Percentiles rank a stretch among this genome's conserved stretches.
Evolutionary conservation across 2,888 invertebrate genomes (phyloP).

Genomic region (Miltochrista miniata): DNA sequence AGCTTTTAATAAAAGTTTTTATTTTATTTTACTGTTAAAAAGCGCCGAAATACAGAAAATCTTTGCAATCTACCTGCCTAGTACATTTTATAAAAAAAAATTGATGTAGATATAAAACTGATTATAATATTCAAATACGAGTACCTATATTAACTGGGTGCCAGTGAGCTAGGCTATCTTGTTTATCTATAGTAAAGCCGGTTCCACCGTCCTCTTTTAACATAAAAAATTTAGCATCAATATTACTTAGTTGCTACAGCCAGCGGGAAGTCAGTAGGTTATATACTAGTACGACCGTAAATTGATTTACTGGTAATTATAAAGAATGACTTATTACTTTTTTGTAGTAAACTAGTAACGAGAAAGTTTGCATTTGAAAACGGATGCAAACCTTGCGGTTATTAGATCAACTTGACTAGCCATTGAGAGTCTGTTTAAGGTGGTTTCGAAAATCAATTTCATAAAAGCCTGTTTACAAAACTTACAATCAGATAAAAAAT

Average conservation of each 20-base stretch:
- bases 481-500: too few species aligned
- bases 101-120: background rate
- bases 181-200: constrained; percentile 48
- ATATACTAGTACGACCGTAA: constrained; percentile 17
- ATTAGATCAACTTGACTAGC: too few species aligned
- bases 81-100: too few species aligned
- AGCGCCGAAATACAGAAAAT: too few species aligned
- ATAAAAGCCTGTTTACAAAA: too few species aligned
- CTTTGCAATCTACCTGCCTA: too few species aligned
- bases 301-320: constrained; percentile 18
- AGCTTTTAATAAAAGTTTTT: too few species aligned
- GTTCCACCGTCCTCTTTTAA: constrained; percentile 43
- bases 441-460: too few species aligned
- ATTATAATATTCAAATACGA: constrained; percentile 21
- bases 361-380: background rate
- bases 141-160: constrained; percentile 16
- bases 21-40: too few species aligned
- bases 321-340: constrained; percentile 7
- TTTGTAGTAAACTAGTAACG: background rate
- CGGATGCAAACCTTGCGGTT: too few species aligned
- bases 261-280: constrained; percentile 23
- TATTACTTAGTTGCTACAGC: constrained; percentile 31
- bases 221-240: constrained; percentile 38
- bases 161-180: constrained; percentile 36
- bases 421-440: too few species aligned